Percentiles rank a stretch among this genome's conserved stretches.
Evolutionary conservation across 1,140 invertebrate genomes (phyloP).

Genomic region (Ostrea edulis): DNA sequence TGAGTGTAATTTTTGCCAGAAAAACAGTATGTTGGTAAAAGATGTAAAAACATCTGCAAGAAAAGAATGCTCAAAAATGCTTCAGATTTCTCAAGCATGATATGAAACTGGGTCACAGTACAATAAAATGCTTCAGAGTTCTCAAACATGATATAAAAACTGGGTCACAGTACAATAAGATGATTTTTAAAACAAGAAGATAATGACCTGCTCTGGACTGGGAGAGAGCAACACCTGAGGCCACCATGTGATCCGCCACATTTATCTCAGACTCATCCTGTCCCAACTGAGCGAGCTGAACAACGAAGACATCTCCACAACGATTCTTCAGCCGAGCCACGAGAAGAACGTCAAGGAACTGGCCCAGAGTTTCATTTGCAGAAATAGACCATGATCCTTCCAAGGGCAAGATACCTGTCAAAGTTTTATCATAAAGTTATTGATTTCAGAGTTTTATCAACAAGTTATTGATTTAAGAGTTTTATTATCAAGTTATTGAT

Average conservation of each 20-base stretch:
- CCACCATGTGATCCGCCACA: not conserved
- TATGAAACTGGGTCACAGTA: no score
- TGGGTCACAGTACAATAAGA: no score
- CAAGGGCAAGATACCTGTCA: not conserved
- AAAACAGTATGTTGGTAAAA: no score
- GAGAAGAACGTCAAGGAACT: not conserved
- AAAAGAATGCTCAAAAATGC: no score
- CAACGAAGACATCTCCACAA: not conserved
- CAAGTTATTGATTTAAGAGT: not conserved
- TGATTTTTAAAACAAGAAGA: no score
- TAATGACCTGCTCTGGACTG: not conserved
- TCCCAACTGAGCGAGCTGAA: not conserved
- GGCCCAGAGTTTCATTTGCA: not conserved
- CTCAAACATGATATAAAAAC: no score
- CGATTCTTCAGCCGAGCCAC: not conserved
- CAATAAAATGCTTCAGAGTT: no score
- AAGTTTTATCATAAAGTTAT: not conserved
- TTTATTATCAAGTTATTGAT: not conserved
- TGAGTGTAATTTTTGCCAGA: no score
- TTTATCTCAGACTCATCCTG: not conserved
- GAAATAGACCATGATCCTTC: not conserved
- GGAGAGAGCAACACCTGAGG: not conserved
- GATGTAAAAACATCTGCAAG: no score
- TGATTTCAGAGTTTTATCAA: not conserved
- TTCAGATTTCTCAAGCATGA: no score